phyloP scores from a whole-genome alignment of 2,113 vertebrate genomes.

The Cyprinodon variegatus region DNA sequence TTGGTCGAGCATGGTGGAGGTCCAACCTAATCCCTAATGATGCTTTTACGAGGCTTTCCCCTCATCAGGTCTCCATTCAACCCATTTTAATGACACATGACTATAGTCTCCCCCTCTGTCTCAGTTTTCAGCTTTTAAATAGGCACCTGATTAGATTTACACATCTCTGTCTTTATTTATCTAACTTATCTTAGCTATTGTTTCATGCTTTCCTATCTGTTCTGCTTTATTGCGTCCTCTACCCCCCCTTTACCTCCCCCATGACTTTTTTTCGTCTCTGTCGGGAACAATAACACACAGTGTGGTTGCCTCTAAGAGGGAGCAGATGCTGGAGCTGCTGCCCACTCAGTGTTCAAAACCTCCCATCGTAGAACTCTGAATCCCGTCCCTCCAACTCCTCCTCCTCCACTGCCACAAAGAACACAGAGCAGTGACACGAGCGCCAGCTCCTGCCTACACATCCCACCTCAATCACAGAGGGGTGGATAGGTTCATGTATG shows the following conservation, averaged over 20 bases:
- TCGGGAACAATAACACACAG: constrained; percentile 79
- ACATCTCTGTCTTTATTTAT: constrained; percentile 24
- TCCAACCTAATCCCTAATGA: constrained; percentile 50
- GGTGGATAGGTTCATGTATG: constrained; percentile 64
- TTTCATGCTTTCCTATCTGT: constrained; percentile 20
- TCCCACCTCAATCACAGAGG: constrained; percentile 58
- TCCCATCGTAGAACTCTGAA: constrained; percentile 67
- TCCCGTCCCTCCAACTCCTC: constrained; percentile 61
- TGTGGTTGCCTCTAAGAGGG: constrained; percentile 80
- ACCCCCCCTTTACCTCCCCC: not conserved
- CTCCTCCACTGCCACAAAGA: constrained; percentile 65
- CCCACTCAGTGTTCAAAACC: constrained; percentile 74
- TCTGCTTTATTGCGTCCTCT: constrained; percentile 16
- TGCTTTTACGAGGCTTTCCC: constrained; percentile 45
- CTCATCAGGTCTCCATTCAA: constrained; percentile 16
- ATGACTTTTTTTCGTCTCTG: constrained; percentile 51
- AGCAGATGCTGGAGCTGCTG: constrained; percentile 79
- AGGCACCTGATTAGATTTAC: constrained; percentile 12
- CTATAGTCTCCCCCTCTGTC: not conserved
- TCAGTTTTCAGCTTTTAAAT: constrained; percentile 16
- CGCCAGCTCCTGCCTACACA: constrained; percentile 58
- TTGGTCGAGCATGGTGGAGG: constrained; percentile 41
- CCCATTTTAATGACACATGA: constrained; percentile 9
- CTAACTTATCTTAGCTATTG: constrained; percentile 5
- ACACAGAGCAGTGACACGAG: constrained; percentile 62